Percentiles rank a stretch among this genome's conserved stretches.
These are phyloP conservation scores for Cladopsammia gracilis DNA, from an alignment of 64 coral and sea anemone genomes.

Conservation along the genomic window DNA sequence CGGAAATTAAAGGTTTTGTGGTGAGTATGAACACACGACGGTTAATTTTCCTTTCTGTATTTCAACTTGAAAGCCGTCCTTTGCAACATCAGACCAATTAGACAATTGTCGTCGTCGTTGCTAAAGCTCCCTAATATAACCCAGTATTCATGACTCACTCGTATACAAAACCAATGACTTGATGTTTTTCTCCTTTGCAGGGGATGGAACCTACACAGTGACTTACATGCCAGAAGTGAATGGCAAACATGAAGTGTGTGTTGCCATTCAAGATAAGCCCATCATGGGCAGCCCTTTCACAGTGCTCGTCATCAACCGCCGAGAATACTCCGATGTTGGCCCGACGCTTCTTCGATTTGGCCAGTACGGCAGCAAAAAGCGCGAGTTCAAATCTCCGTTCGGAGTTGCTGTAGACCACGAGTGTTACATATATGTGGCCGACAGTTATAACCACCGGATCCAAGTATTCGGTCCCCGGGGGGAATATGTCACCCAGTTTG, in stretches of 20 bases:
- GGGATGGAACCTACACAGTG: constrained; percentile 93
- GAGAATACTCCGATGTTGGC: constrained; percentile 98
- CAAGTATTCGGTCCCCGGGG: constrained; percentile 88
- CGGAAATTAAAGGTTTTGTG: too few relatives aligned
- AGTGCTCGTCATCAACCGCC: constrained; percentile 91
- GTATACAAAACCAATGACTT: not conserved
- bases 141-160: too few relatives aligned
- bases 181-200: constrained; percentile 25
- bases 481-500: constrained; percentile 83
- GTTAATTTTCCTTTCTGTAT: too few relatives aligned
- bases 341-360: constrained; percentile 92
- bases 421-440: constrained; percentile 92
- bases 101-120: too few relatives aligned
- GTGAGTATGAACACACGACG: too few relatives aligned
- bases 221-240: constrained; percentile 93
- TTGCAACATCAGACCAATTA: too few relatives aligned
- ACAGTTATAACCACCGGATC: constrained; percentile 97
- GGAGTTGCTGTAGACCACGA: constrained; percentile 84
- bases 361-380: constrained; percentile 97
- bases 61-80: too few relatives aligned
- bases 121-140: too few relatives aligned
- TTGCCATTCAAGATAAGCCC: constrained; percentile 94
- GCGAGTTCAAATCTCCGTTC: constrained; percentile 97
- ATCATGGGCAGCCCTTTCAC: constrained; percentile 99
- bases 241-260: constrained; percentile 84